Evolutionary conservation across 1,140 invertebrate genomes (phyloP).

Genomic region (Neodiprion pinetum): DNA sequence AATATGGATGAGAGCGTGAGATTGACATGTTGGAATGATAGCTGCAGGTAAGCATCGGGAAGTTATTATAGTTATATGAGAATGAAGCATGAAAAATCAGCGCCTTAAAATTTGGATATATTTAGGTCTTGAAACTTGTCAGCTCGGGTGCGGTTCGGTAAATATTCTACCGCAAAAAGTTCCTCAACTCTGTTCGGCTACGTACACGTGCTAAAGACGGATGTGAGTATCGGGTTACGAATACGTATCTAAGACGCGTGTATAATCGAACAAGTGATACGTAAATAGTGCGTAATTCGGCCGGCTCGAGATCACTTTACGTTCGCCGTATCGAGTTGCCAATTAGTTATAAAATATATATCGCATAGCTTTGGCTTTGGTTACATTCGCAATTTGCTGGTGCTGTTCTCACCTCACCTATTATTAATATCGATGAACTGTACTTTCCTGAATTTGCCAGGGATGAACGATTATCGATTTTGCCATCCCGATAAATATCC

Average conservation of each 20-base stretch:
- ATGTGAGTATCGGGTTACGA: too few species aligned
- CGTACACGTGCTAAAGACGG: too few species aligned
- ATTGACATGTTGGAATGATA: not conserved
- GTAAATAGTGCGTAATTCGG: constrained; percentile 2
- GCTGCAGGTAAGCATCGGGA: constrained; percentile 8
- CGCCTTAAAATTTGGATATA: too few species aligned
- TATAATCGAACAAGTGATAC: not conserved
- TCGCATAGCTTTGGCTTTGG: too few species aligned
- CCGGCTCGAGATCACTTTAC: not conserved
- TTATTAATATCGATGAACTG: too few species aligned
- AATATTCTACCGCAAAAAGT: not conserved
- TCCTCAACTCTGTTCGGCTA: not conserved
- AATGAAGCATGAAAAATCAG: not conserved
- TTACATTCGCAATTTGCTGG: too few species aligned
- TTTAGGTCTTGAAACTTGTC: too few species aligned
- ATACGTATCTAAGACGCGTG: not conserved
- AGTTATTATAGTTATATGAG: constrained; percentile 8
- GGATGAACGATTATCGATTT: too few species aligned
- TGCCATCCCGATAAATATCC: too few species aligned
- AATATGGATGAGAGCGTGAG: not conserved
- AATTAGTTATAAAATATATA: not conserved
- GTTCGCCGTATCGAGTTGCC: not conserved
- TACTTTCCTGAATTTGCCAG: too few species aligned
- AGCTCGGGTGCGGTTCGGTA: too few species aligned
- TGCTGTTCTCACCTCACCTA: too few species aligned